phyloP scores from a whole-genome alignment of 37 sponge, comb jelly and placozoan species.

The Haliclona indistincta region DNA sequence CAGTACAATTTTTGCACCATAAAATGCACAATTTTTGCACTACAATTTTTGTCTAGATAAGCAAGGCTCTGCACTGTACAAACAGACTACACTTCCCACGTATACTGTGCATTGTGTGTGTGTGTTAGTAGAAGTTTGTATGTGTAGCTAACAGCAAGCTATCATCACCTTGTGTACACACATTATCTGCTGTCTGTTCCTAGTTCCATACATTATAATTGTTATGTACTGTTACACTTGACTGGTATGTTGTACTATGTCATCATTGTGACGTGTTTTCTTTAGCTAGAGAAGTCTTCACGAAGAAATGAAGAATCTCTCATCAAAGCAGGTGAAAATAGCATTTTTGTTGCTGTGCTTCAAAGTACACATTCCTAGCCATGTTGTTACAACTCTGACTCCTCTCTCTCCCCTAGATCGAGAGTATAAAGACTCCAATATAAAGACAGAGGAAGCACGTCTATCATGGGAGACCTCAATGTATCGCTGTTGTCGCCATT shows the following conservation, averaged over 20 bases:
- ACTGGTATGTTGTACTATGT: too few relatives aligned
- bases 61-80: too few relatives aligned
- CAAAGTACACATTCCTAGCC: neutral
- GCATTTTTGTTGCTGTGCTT: neutral
- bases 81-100: neutral
- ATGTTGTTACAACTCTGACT: neutral
- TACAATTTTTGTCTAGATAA: too few relatives aligned
- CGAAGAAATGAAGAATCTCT: conserved; percentile 70
- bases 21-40: too few relatives aligned
- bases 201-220: neutral
- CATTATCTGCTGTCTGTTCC: neutral
- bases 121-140: neutral
- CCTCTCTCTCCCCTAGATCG: conserved; percentile 32
- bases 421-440: conserved; percentile 68
- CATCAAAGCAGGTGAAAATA: conserved; percentile 41
- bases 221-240: neutral
- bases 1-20: too few relatives aligned
- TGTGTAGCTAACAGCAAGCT: neutral
- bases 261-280: too few relatives aligned
- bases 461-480: conserved; percentile 77
- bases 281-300: conserved; percentile 67
- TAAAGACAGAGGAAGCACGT: conserved; percentile 73
- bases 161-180: neutral
- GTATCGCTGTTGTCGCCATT: conserved; percentile 69
- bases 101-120: neutral